Evolutionary conservation across 2,797 vertebrate genomes (phyloP).

Genomic region (Limnodromus scolopaceus): DNA sequence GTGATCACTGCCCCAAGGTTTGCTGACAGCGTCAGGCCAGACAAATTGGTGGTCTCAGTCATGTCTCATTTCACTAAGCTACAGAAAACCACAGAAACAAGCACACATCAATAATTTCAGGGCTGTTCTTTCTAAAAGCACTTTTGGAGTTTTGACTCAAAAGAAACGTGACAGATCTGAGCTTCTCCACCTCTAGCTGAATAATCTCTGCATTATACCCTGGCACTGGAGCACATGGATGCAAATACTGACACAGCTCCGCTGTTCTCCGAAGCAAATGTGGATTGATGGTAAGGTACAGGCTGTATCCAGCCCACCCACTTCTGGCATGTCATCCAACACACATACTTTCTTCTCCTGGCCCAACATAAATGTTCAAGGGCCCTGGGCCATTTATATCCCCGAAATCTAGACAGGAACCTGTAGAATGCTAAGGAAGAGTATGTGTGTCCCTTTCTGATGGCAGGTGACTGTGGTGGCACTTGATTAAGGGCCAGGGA

Average conservation of each 20-base stretch:
- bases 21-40: background rate
- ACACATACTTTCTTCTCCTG: background rate
- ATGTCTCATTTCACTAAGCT: background rate
- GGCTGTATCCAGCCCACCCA: background rate
- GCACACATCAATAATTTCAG: accelerated
- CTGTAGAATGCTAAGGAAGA: background rate
- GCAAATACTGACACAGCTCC: background rate
- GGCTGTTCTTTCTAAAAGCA: background rate
- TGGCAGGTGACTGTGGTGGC: background rate
- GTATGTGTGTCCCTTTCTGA: background rate
- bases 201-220: background rate
- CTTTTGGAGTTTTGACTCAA: background rate
- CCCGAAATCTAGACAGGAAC: background rate
- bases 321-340: background rate
- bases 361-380: background rate
- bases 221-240: background rate
- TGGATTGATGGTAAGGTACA: background rate
- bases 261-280: background rate
- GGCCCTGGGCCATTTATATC: background rate
- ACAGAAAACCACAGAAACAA: background rate
- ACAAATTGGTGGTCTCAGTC: background rate
- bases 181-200: background rate
- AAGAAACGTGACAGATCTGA: background rate
- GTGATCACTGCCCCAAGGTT: background rate
- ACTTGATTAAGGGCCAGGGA: background rate